A percentile compares a stretch with the other conserved stretches of the same genome.
These are phyloP conservation scores for Operophtera brumata DNA, from an alignment of 2,888 invertebrate genomes.

Conservation along the genomic window DNA sequence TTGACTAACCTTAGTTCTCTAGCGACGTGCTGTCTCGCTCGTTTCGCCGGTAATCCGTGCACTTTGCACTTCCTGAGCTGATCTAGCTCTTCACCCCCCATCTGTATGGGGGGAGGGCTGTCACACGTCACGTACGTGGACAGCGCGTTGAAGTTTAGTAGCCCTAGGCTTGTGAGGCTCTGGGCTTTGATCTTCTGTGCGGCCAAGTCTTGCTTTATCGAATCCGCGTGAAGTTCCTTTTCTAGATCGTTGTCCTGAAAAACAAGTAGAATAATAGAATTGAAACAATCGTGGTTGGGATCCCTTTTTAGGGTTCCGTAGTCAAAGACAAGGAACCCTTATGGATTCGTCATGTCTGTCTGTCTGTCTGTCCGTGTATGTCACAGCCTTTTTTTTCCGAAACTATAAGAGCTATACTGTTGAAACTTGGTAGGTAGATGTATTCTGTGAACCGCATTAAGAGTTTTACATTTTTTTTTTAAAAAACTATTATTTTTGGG, in stretches of 20 bases:
- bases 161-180: constrained; percentile 60
- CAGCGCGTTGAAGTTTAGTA: constrained; percentile 75
- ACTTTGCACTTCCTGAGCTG: constrained; percentile 86
- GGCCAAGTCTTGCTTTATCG: constrained; percentile 55
- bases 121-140: constrained; percentile 87
- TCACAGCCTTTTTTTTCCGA: no score
- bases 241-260: constrained; percentile 69
- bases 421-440: no score
- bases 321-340: no score
- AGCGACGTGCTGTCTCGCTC: constrained; percentile 86
- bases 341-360: no score
- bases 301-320: no score
- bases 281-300: no score
- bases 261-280: background rate
- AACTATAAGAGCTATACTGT: no score
- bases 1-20: constrained; percentile 76
- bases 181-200: constrained; percentile 62
- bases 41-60: constrained; percentile 85
- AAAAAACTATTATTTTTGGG: no score
- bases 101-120: constrained; percentile 89
- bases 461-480: no score
- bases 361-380: no score
- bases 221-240: constrained; percentile 69
- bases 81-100: constrained; percentile 87
- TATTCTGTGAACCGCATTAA: no score